phyloP scores from a whole-genome alignment of 2,888 invertebrate genomes.

The Brachyptera putata region DNA sequence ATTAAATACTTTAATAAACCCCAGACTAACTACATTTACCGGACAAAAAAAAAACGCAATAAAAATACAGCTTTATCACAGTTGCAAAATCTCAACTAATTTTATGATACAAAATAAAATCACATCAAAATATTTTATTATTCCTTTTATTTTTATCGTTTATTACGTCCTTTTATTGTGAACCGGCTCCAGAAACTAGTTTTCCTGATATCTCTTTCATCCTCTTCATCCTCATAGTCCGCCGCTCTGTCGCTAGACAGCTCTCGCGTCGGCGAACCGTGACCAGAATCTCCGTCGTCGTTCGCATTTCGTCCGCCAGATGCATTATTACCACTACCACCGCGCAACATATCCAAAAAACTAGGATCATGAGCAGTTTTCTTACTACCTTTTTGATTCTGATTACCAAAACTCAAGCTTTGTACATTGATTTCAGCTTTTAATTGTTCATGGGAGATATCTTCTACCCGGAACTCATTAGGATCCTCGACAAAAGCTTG shows the following conservation, averaged over 20 bases:
- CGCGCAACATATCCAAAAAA: slow-evolving; percentile 63
- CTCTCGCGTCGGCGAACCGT: slow-evolving; percentile 44
- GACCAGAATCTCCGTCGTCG: slow-evolving; percentile 45
- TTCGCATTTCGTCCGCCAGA: slow-evolving; percentile 36
- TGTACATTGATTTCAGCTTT: slow-evolving; percentile 64
- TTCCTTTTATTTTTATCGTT: too few relatives aligned
- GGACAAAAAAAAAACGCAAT: background rate
- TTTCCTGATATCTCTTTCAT: slow-evolving; percentile 34
- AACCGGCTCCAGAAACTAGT: slow-evolving; percentile 53
- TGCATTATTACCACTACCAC: slow-evolving; percentile 47
- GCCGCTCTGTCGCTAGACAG: slow-evolving; percentile 25
- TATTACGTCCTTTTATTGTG: slow-evolving; percentile 64
- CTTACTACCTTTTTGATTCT: slow-evolving; percentile 48
- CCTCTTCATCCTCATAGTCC: slow-evolving; percentile 23
- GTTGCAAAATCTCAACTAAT: background rate
- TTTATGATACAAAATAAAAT: background rate
- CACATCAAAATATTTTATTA: background rate
- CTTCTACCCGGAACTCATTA: slow-evolving; percentile 66
- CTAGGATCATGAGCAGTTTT: slow-evolving; percentile 53
- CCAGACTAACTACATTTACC: background rate
- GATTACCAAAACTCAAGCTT: slow-evolving; percentile 57
- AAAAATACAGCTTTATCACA: slow-evolving; percentile 10
- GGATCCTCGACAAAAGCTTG: slow-evolving; percentile 68
- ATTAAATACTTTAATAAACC: too few relatives aligned
- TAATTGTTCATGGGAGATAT: slow-evolving; percentile 62